Evolutionary conservation across 2,888 invertebrate genomes (phyloP).

Genomic region (Clostera curtula): DNA sequence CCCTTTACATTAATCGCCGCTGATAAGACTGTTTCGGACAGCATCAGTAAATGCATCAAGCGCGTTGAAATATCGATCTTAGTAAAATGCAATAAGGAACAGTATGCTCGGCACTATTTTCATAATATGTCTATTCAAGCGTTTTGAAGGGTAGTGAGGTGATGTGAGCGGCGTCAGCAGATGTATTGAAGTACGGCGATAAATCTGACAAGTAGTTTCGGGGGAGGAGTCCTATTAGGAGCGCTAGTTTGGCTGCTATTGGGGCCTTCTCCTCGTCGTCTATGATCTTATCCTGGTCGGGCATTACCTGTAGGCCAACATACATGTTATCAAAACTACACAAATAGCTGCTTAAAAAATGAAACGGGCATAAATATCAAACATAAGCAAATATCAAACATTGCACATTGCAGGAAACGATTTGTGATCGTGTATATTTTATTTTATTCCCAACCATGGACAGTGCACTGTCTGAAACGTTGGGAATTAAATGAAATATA

Average conservation of each 20-base stretch:
- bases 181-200: conserved; percentile 49
- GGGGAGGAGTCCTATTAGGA: conserved; percentile 70
- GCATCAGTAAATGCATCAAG: too few relatives aligned
- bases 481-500: too few relatives aligned
- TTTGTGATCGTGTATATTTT: too few relatives aligned
- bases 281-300: conserved; percentile 79
- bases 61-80: too few relatives aligned
- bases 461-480: too few relatives aligned
- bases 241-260: conserved; percentile 74
- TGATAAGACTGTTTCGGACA: too few relatives aligned
- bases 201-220: conserved; percentile 59
- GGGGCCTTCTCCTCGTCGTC: conserved; percentile 67
- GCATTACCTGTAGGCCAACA: conserved; percentile 79
- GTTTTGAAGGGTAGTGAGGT: conserved; percentile 58
- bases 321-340: not conserved
- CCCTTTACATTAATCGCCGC: too few relatives aligned
- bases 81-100: too few relatives aligned
- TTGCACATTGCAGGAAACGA: not conserved
- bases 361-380: not conserved
- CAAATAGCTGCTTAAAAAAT: not conserved
- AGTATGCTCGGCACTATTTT: too few relatives aligned
- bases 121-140: conserved; percentile 37
- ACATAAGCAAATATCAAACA: not conserved
- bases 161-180: conserved; percentile 39
- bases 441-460: too few relatives aligned